These are phyloP conservation scores for Ryuthela nishihirai DNA, from an alignment of 2,888 invertebrate species.

Conservation along the genomic window DNA sequence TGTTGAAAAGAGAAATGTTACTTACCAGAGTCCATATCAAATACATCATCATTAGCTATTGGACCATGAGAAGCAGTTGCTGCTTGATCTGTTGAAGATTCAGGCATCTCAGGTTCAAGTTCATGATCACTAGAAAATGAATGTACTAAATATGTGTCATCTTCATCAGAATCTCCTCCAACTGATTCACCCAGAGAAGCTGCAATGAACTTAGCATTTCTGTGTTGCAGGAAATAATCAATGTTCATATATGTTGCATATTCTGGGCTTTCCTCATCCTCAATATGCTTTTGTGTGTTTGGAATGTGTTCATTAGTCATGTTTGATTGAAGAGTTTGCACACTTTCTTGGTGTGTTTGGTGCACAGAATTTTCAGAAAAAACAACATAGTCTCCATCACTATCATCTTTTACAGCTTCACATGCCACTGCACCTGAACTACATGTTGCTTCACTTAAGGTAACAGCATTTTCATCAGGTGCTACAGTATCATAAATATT, in stretches of 20 bases:
- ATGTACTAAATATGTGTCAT: conserved; percentile 37
- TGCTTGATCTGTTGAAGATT: conserved; percentile 21
- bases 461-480: conserved; percentile 52
- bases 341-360: conserved; percentile 4
- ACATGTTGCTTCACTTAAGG: background rate
- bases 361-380: conserved; percentile 25
- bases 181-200: conserved; percentile 19
- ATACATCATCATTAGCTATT: conserved; percentile 48
- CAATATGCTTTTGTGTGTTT: conserved; percentile 24
- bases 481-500: conserved; percentile 59
- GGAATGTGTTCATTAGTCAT: conserved; percentile 13
- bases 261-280: conserved; percentile 29
- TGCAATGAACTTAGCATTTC: conserved; percentile 57
- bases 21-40: conserved; percentile 46
- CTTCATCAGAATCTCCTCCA: conserved; percentile 28
- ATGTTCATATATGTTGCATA: conserved; percentile 74
- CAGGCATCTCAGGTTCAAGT: conserved; percentile 22
- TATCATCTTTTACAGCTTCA: conserved; percentile 9
- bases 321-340: background rate
- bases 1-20: background rate
- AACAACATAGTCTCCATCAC: conserved; percentile 33
- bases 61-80: conserved; percentile 11
- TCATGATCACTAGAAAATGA: conserved; percentile 41
- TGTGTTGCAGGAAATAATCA: conserved; percentile 71
- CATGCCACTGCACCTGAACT: background rate